A percentile compares a stretch with the other conserved stretches of the same genome.
phyloP scores from a whole-genome alignment of 1,140 invertebrate genomes.

The Belonocnema kinseyi region DNA sequence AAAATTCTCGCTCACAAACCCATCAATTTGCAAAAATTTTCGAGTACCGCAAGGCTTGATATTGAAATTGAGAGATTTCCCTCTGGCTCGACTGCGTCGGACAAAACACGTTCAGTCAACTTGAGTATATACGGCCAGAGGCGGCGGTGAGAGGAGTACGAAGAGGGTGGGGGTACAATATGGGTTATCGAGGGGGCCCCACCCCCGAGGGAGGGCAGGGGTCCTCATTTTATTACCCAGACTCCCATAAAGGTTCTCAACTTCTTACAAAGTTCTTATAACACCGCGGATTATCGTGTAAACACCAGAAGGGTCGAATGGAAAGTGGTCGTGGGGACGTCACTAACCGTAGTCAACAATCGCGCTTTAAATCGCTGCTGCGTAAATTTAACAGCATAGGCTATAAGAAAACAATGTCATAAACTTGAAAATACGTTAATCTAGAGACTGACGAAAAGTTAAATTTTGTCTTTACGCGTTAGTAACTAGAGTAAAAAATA shows the following conservation, averaged over 20 bases:
- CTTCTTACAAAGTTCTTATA: constrained; percentile 45
- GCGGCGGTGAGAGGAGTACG: constrained; percentile 61
- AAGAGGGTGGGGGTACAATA: constrained; percentile 72
- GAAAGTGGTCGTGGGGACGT: constrained; percentile 43
- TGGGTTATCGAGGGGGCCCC: constrained; percentile 75
- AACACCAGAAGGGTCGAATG: constrained; percentile 44
- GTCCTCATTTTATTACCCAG: constrained; percentile 76
- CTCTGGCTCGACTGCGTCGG: constrained; percentile 63
- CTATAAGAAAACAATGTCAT: not conserved
- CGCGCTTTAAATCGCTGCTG: constrained; percentile 11
- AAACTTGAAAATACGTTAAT: not conserved
- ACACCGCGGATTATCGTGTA: constrained; percentile 52
- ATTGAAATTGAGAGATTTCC: constrained; percentile 60
- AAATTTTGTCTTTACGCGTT: not conserved
- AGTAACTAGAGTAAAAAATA: no score
- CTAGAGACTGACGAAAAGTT: not conserved
- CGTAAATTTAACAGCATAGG: not conserved
- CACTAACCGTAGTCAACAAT: constrained; percentile 57
- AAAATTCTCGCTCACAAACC: constrained; percentile 57
- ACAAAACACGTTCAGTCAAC: constrained; percentile 71
- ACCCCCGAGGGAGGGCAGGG: constrained; percentile 71
- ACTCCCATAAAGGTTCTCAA: constrained; percentile 69
- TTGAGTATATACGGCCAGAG: constrained; percentile 74
- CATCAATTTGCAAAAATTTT: constrained; percentile 73
- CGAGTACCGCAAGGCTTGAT: constrained; percentile 29